Evolutionary conservation across 1,140 invertebrate genomes (phyloP), one percentile per base, ranked within the genome.

Genomic region (Trypoxylus dichotomus): DNA sequence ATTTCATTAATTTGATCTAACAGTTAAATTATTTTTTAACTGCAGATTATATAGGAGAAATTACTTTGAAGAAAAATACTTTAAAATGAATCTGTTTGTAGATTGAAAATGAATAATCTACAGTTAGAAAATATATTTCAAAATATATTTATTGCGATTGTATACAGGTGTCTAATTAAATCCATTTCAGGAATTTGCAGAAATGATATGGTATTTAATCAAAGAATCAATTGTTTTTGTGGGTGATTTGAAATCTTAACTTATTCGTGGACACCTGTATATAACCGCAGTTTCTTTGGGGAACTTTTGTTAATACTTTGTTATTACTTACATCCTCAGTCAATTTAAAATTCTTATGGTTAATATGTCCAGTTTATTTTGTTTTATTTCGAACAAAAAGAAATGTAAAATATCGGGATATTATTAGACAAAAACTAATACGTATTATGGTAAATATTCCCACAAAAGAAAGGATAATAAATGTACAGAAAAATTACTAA

Each of bases 361-460:
- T 68, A 68, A 68, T 68, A 68, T 68, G 24, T 29, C 27, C 60
- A 63, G 27, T 68, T 27, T 68, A 68, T 68, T 54, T 54, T 43
- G 1, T 43, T 54, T 5, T 27, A 27, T 27, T 29, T 68, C 8
- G 24, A 68, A 68, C 60, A 29, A 68, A 68, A 68, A 60, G 8
- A 3, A 27, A 24, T 27, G 27, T 68, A 10, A 27, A 68, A 68
- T 68, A 29, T 10, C 7, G 60, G 24, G 60, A 29, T 25, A 29
- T 25, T 25, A 68, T 68, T 68, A 29, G 60, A 68, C 24, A 27
- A 37, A 68, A 68, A 21, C n/a, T n/a, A 27, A 68, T 68, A 68
- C 47, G 47, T 54, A 54, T 54, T 54, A n/a, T 68, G 60, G 27
- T 68, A 68, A 68, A 68, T 68, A 68, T 24, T 68, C 60, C 60